A percentile compares a stretch with the other conserved stretches of the same genome.
Conservation (phyloP, 2,888 invertebrate genomes). For the Melanostoma mellinum region DNA sequence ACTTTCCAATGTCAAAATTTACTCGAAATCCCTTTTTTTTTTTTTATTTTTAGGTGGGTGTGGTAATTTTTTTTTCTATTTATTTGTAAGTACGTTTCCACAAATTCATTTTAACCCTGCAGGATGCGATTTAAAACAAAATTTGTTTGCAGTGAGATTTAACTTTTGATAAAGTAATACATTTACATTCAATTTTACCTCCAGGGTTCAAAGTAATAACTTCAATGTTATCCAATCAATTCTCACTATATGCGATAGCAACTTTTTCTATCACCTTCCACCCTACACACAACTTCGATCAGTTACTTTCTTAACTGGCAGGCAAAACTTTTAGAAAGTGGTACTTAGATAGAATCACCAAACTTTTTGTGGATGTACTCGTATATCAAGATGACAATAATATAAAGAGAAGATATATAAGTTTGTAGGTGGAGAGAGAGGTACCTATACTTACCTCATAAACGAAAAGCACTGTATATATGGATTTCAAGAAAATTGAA, state of each 20-base stretch:
- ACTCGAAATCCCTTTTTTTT: no score
- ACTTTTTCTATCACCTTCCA: slow-evolving; percentile 54
- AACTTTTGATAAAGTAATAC: no score
- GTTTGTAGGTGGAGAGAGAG: neutral
- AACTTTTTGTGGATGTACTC: slow-evolving; percentile 50
- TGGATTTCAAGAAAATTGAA: no score
- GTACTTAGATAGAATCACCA: slow-evolving; percentile 64
- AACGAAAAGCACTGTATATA: no score
- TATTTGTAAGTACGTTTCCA: no score
- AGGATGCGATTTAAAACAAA: no score
- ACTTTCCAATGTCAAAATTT: no score
- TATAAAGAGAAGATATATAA: slow-evolving; percentile 14
- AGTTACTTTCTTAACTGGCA: slow-evolving; percentile 48
- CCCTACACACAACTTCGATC: slow-evolving; percentile 18
- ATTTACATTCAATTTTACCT: neutral
- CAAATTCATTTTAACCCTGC: no score
- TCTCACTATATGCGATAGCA: slow-evolving; percentile 35
- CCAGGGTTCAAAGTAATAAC: slow-evolving; percentile 28
- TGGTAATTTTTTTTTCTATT: no score
- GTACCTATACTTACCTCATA: no score
- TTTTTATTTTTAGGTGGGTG: no score
- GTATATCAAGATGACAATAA: slow-evolving; percentile 57
- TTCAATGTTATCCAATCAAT: slow-evolving; percentile 50
- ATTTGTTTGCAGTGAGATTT: no score
- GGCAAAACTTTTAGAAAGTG: slow-evolving; percentile 48